A percentile compares a stretch with the other conserved stretches of the same genome.
Evolutionary conservation across 2,113 vertebrate genomes (phyloP).

Genomic region (Morone saxatilis): DNA sequence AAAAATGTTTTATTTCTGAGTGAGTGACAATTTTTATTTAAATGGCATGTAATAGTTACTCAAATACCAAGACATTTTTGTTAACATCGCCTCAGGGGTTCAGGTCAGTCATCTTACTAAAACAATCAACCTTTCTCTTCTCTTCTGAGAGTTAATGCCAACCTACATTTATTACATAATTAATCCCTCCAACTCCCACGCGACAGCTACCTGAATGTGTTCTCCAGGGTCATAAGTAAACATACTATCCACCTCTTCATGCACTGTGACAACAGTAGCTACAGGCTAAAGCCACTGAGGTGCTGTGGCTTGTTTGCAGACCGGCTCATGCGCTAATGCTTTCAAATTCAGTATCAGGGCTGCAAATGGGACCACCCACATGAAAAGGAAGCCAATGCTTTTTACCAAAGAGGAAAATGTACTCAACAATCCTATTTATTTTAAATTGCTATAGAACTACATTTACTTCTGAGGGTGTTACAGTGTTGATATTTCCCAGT

Average conservation of each 20-base stretch:
- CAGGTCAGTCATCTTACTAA: slow-evolving; percentile 35
- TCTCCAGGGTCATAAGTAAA: slow-evolving; percentile 66
- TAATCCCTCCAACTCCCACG: slow-evolving; percentile 54
- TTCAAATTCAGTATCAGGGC: slow-evolving; percentile 16
- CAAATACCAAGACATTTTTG: slow-evolving; percentile 42
- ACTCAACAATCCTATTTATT: neutral
- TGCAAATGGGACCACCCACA: neutral
- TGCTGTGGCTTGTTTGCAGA: slow-evolving; percentile 40
- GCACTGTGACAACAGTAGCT: slow-evolving; percentile 66
- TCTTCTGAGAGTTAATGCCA: slow-evolving; percentile 31
- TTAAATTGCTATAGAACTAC: neutral
- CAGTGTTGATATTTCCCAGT: neutral
- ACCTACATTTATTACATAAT: slow-evolving; percentile 75
- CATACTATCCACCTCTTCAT: slow-evolving; percentile 54
- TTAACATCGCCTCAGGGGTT: slow-evolving; percentile 37
- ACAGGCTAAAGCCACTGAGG: slow-evolving; percentile 46
- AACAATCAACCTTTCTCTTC: slow-evolving; percentile 62
- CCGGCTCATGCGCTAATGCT: neutral
- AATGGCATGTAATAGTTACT: slow-evolving; percentile 49
- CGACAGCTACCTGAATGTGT: slow-evolving; percentile 47
- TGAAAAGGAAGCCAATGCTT: neutral
- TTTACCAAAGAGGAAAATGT: neutral
- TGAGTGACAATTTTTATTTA: slow-evolving; percentile 30
- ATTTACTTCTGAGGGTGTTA: neutral
- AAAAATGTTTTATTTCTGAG: slow-evolving; percentile 47